Conservation (phyloP, 2,888 invertebrate genomes). For the Tethea ocularis region DNA sequence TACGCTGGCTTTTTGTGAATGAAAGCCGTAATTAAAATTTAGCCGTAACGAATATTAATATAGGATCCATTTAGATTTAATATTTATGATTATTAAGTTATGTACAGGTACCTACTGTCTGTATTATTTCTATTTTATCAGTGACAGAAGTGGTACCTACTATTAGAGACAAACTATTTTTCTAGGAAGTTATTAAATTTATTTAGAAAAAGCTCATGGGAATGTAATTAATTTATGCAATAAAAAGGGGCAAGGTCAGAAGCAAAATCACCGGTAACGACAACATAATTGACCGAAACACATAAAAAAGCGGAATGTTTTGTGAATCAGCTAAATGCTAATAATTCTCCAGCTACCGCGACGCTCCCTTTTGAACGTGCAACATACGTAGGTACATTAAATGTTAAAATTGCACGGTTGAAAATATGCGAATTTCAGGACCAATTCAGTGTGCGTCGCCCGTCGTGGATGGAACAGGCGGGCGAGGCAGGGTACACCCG, state of each 20-base stretch:
- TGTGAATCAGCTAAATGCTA: too few species aligned
- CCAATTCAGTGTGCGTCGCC: conserved; percentile 23
- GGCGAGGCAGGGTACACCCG: conserved; percentile 42
- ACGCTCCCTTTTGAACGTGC: conserved; percentile 26
- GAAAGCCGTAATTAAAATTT: not conserved
- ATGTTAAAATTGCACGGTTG: conserved; percentile 49
- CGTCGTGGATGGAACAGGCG: conserved; percentile 23
- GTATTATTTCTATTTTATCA: too few species aligned
- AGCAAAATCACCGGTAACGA: not conserved
- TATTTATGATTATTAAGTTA: not conserved
- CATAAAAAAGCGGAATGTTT: too few species aligned
- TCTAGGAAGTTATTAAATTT: too few species aligned
- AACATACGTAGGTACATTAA: conserved; percentile 32
- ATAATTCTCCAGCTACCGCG: not conserved
- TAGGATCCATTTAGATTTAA: not conserved
- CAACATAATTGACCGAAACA: not conserved
- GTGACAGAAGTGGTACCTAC: too few species aligned
- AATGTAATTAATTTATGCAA: too few species aligned
- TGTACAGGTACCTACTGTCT: not conserved
- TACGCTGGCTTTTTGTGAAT: not conserved
- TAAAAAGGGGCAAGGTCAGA: not conserved
- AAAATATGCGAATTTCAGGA: conserved; percentile 41
- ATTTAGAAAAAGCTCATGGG: too few species aligned
- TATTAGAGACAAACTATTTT: too few species aligned
- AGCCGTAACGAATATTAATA: not conserved